Evolutionary conservation across 2,113 vertebrate genomes (phyloP).

Genomic region (Tupaia chinensis): DNA sequence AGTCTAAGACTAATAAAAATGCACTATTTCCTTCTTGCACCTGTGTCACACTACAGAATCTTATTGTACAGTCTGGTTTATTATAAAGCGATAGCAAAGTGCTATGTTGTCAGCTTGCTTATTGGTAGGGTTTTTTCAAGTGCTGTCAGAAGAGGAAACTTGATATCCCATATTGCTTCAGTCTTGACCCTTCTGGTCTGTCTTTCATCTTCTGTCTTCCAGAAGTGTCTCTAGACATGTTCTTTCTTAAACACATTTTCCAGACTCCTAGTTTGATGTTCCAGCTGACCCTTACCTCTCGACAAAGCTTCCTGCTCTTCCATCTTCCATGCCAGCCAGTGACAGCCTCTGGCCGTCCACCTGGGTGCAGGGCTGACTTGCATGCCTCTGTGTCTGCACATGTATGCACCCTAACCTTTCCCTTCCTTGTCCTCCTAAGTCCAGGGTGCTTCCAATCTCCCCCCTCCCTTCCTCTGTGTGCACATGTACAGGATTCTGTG

Average conservation of each 20-base stretch:
- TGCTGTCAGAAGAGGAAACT: background rate
- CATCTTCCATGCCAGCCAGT: background rate
- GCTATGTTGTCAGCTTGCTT: background rate
- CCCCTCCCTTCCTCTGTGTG: background rate
- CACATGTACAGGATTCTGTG: background rate
- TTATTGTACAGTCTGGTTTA: background rate
- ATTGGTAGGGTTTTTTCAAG: background rate
- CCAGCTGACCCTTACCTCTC: background rate
- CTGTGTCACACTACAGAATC: background rate
- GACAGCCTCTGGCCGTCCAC: background rate
- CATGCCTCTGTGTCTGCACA: background rate
- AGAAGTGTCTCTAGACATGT: background rate
- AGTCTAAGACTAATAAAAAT: background rate
- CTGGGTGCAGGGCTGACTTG: background rate
- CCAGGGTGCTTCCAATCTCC: background rate
- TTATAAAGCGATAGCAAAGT: conserved; percentile 1
- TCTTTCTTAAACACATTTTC: background rate
- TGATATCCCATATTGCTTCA: background rate
- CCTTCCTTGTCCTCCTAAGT: background rate
- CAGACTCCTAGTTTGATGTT: background rate
- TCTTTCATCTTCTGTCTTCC: conserved; percentile 34
- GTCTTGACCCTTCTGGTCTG: background rate
- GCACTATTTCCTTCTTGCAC: background rate
- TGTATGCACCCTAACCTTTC: background rate
- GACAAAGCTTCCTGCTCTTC: background rate